These are phyloP conservation scores for Symphodus melops DNA, from an alignment of 2,113 vertebrate species.

Conservation along the genomic window DNA sequence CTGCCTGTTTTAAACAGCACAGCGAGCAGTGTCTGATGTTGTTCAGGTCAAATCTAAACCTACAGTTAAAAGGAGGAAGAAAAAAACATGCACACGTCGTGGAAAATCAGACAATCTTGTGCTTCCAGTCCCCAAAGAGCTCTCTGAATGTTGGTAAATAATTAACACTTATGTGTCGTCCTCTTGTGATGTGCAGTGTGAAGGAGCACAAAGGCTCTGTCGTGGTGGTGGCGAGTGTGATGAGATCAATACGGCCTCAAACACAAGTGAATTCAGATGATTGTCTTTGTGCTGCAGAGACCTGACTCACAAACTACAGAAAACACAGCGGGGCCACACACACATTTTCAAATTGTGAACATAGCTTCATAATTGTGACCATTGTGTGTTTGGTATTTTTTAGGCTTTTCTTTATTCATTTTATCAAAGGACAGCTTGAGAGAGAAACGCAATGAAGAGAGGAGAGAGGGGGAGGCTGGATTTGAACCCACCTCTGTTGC, in stretches of 20 bases:
- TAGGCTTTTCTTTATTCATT: too few species aligned
- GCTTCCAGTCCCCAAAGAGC: neutral
- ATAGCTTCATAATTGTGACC: neutral
- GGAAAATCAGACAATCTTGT: neutral
- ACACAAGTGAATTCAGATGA: constrained; percentile 34
- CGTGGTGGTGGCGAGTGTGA: constrained; percentile 13
- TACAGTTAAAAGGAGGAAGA: too few species aligned
- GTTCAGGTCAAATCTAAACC: too few species aligned
- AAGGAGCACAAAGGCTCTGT: constrained; percentile 24
- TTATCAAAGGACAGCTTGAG: too few species aligned
- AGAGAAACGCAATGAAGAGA: too few species aligned
- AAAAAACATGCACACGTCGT: neutral
- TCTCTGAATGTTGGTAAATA: constrained; percentile 57
- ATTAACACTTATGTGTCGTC: constrained; percentile 65
- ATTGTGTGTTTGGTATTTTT: neutral
- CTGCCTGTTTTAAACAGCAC: neutral
- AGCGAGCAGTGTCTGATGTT: neutral
- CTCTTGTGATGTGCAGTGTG: constrained; percentile 19
- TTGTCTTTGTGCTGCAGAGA: constrained; percentile 42
- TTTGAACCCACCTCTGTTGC: too few species aligned
- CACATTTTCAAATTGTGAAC: neutral
- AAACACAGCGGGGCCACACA: neutral
- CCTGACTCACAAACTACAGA: constrained; percentile 10
- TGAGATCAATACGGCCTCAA: constrained; percentile 54
- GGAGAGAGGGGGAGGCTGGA: too few species aligned